These are phyloP conservation scores for Leptinotarsa undecemlineata DNA, from an alignment of 1,140 invertebrate species.

Conservation along the genomic window DNA sequence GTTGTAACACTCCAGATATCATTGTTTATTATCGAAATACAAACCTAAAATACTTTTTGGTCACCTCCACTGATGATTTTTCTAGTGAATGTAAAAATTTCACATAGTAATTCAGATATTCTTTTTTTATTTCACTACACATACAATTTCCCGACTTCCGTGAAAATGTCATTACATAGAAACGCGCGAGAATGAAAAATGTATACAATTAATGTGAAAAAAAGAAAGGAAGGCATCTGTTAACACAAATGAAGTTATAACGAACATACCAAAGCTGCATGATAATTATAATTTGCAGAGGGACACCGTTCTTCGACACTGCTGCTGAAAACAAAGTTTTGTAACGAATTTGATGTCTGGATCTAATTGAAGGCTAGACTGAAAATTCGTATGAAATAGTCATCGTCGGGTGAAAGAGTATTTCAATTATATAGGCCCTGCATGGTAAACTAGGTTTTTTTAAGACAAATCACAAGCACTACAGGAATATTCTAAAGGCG, in stretches of 20 bases:
- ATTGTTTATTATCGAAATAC: too few relatives aligned
- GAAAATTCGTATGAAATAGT: not conserved
- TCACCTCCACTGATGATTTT: too few relatives aligned
- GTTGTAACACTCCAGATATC: too few relatives aligned
- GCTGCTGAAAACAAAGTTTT: not conserved
- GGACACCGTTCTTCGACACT: not conserved
- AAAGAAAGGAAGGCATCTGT: not conserved
- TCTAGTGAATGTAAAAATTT: too few relatives aligned
- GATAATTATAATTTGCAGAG: constrained; percentile 3
- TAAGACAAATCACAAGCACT: too few relatives aligned
- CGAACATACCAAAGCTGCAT: not conserved
- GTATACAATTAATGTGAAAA: not conserved
- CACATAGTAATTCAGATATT: too few relatives aligned
- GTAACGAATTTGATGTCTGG: not conserved
- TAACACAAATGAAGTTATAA: not conserved
- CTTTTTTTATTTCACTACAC: not conserved
- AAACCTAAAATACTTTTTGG: too few relatives aligned
- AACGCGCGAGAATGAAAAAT: not conserved
- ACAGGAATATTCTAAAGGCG: too few relatives aligned
- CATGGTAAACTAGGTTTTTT: not conserved
- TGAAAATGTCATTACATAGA: not conserved
- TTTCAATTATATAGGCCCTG: not conserved
- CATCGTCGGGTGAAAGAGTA: not conserved
- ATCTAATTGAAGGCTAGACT: not conserved
- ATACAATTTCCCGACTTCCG: not conserved